Base-by-base conservation (phyloP, 2,888 invertebrate species). In the Nemoura dubitans region DNA sequence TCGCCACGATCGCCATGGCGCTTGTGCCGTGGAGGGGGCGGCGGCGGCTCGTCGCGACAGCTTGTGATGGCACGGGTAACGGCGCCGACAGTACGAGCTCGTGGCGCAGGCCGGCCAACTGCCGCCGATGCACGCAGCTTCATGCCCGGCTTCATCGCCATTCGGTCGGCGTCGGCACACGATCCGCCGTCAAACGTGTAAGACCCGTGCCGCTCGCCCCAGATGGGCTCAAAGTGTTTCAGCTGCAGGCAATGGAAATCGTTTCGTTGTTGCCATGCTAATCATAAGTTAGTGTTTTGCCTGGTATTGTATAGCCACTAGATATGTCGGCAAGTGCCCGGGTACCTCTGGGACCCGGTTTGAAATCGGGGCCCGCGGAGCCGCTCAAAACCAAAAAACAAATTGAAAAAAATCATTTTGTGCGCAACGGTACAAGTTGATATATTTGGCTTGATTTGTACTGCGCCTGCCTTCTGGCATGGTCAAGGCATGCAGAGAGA, bases 201-300 rank as follows among this genome's bases (percentile, higher is more conserved):
- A n/a, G 87, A 81, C 78, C 88, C 87, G 81, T 89, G 83, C 87
- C 91, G 96, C 90, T 97, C 96, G 87, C 98, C 98, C 98, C 98
- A 98, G 89, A 98, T 96, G 30, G 98, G 98, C 91, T 98, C 98
- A 92, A 98, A 98, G 92, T 98, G 97, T 91, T 98, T 98, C 86
- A 98, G 92, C 93, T 93, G 89, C 78, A 89, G 59, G 36, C 36
- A 36, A 36, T n/a, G n/a, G n/a, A n/a, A n/a, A n/a, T n/a, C n/a
- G n/a, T n/a, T 36, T 36, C 10, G 10, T 36, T 36, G 36, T 36
- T 36, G n/a, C n/a, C n/a, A n/a, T n/a, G n/a, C n/a, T n/a, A n/a
- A n/a, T n/a, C n/a, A n/a, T n/a, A n/a, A n/a, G n/a, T n/a, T n/a
- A n/a, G n/a, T n/a, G n/a, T n/a, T n/a, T n/a, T n/a, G n/a, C n/a